These are phyloP conservation scores for Sisyra terminalis DNA, from an alignment of 2,888 invertebrate genomes.

Conservation along the genomic window DNA sequence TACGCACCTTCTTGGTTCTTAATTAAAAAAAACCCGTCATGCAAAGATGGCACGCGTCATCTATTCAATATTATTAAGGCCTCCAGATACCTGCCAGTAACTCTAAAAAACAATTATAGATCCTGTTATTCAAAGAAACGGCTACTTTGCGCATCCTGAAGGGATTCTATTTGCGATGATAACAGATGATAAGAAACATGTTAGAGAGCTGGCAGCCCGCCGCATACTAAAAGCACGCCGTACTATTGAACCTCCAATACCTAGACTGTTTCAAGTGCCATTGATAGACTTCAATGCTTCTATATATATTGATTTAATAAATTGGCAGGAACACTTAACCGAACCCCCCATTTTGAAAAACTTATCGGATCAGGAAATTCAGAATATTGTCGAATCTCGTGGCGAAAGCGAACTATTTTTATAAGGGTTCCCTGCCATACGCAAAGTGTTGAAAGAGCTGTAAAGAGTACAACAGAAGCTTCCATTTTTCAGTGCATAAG, in stretches of 20 bases:
- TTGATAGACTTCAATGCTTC: slow-evolving; percentile 13
- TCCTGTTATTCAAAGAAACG: slow-evolving; percentile 13
- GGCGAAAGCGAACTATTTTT: slow-evolving; percentile 10
- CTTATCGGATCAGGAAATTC: slow-evolving; percentile 11
- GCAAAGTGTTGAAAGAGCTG: slow-evolving; percentile 8
- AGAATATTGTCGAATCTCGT: slow-evolving; percentile 2
- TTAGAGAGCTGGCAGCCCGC: slow-evolving; percentile 14
- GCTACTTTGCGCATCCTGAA: slow-evolving; percentile 16
- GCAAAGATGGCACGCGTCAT: slow-evolving; percentile 9
- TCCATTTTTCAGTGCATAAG: slow-evolving; percentile 1
- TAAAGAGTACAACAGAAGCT: slow-evolving; percentile 9
- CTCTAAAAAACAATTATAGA: slow-evolving; percentile 9
- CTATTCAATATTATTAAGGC: slow-evolving; percentile 8
- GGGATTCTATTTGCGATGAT: slow-evolving; percentile 17
- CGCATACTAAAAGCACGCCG: slow-evolving; percentile 13
- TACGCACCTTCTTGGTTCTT: slow-evolving; percentile 14
- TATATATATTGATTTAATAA: slow-evolving; percentile 12
- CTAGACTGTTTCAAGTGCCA: slow-evolving; percentile 13
- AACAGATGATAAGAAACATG: slow-evolving; percentile 13
- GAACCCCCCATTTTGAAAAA: slow-evolving; percentile 10
- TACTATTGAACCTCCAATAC: too few species aligned
- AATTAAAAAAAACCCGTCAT: slow-evolving; percentile 9
- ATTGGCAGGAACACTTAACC: slow-evolving; percentile 13
- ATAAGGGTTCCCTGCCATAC: slow-evolving; percentile 11
- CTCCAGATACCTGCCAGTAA: slow-evolving; percentile 8